A percentile compares a stretch with the other conserved stretches of the same genome.
These are phyloP conservation scores for Pollicipes pollicipes DNA, from an alignment of 1,140 invertebrate genomes.

Conservation along the genomic window DNA sequence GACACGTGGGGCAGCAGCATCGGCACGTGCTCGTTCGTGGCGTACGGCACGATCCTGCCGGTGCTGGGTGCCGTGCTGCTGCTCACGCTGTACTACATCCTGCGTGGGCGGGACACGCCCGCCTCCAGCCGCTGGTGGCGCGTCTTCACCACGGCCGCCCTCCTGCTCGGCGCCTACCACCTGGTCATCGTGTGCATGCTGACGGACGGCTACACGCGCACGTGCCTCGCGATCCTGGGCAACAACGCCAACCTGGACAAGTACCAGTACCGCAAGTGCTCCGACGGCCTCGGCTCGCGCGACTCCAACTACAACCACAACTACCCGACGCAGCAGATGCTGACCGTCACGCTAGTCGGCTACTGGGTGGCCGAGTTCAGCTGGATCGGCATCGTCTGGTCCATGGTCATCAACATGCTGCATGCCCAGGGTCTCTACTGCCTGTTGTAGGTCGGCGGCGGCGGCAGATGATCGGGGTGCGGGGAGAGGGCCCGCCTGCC, in stretches of 20 bases:
- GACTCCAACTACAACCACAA: not conserved
- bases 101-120: not conserved
- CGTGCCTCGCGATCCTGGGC: not conserved
- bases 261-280: not conserved
- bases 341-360: not conserved
- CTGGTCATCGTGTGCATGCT: not conserved
- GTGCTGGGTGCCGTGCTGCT: not conserved
- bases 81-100: not conserved
- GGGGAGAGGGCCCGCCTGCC: too few relatives aligned
- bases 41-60: not conserved
- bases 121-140: not conserved
- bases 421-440: not conserved
- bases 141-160: not conserved
- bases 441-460: not conserved
- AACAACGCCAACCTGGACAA: not conserved
- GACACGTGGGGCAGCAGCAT: not conserved
- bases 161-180: not conserved
- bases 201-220: not conserved
- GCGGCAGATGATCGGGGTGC: too few relatives aligned
- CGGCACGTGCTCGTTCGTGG: not conserved
- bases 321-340: slow-evolving; percentile 1
- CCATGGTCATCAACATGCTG: not conserved
- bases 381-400: not conserved
- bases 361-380: not conserved
- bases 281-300: not conserved